These are phyloP conservation scores for Drosophila asahinai DNA, from an alignment of 1,140 invertebrate genomes.

Conservation along the genomic window DNA sequence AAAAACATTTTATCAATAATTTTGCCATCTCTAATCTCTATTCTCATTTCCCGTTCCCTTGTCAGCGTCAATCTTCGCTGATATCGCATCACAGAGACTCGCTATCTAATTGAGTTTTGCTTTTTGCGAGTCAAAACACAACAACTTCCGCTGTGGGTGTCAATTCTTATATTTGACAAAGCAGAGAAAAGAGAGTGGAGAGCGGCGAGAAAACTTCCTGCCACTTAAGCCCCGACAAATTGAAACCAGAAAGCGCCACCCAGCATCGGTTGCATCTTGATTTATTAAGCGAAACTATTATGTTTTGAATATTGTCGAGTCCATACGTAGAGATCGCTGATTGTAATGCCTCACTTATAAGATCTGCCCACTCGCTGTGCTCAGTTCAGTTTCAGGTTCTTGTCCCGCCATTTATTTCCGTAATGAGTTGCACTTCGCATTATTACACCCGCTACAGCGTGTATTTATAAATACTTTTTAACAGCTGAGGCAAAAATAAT, in stretches of 20 bases:
- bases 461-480: slow-evolving; percentile 18
- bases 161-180: slow-evolving; percentile 25
- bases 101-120: slow-evolving; percentile 38
- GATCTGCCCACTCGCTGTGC: slow-evolving; percentile 25
- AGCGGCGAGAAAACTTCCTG: slow-evolving; percentile 40
- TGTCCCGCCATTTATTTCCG: slow-evolving; percentile 42
- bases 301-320: slow-evolving; percentile 28
- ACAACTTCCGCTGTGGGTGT: slow-evolving; percentile 53
- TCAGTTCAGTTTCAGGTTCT: slow-evolving; percentile 23
- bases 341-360: slow-evolving; percentile 12
- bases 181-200: neutral
- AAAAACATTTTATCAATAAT: neutral
- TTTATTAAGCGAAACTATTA: slow-evolving; percentile 39
- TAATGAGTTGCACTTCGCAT: slow-evolving; percentile 51
- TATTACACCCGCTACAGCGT: slow-evolving; percentile 40
- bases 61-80: slow-evolving; percentile 12
- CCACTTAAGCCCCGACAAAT: slow-evolving; percentile 57
- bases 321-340: slow-evolving; percentile 7
- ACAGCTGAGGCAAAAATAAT: slow-evolving; percentile 19
- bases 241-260: slow-evolving; percentile 63
- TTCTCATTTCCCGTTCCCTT: neutral
- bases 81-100: slow-evolving; percentile 11
- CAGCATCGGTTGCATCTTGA: slow-evolving; percentile 49
- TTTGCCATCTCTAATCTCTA: neutral
- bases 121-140: slow-evolving; percentile 26